These are phyloP conservation scores for Alcedo atthis DNA, from an alignment of 2,797 vertebrate species.

Conservation along the genomic window DNA sequence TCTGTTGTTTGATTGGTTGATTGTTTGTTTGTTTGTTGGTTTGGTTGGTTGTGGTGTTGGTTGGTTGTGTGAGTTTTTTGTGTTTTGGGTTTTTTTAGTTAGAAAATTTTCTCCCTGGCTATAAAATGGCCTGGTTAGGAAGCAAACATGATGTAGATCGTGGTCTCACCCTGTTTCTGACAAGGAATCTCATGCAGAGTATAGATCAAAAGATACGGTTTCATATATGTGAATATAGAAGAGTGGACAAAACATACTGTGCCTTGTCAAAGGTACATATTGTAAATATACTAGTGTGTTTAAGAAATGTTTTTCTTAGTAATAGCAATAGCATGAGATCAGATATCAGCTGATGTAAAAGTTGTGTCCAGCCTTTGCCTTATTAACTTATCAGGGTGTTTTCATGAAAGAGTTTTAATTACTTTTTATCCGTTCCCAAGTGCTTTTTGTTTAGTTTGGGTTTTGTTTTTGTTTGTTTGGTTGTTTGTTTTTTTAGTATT, in stretches of 20 bases:
- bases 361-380: background rate
- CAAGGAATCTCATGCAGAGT: background rate
- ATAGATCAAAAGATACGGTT: accelerated
- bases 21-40: background rate
- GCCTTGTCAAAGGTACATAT: background rate
- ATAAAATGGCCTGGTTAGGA: background rate
- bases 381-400: background rate
- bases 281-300: background rate
- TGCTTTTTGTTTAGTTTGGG: background rate
- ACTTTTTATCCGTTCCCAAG: background rate
- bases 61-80: background rate
- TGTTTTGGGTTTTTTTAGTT: background rate
- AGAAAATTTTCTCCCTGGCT: background rate
- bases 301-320: background rate
- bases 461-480: background rate
- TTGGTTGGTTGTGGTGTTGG: background rate
- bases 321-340: background rate
- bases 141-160: accelerated
- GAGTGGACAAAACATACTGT: background rate
- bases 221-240: background rate
- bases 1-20: too few species aligned
- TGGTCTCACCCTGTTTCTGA: background rate
- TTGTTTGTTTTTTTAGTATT: background rate
- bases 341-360: background rate
- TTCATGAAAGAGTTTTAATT: background rate